Base-by-base conservation (phyloP, 2,113 vertebrate genomes). In the Hippocampus comes region DNA sequence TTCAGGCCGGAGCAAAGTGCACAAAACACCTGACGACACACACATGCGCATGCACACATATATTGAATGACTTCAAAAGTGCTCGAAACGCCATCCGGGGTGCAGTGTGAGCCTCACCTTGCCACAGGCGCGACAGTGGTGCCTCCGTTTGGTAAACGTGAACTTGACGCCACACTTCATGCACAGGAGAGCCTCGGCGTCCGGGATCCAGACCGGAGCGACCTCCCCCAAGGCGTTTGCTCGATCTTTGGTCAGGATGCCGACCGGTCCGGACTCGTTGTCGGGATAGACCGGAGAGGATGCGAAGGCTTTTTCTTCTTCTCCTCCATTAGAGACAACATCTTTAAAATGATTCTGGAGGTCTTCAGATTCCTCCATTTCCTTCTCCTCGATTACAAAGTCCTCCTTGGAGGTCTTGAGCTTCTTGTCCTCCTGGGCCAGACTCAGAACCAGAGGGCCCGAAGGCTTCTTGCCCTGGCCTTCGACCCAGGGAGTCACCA, bases 101-200 rank as follows among this genome's bases (percentile, higher is more conserved):
- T 18, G 56, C 9, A 9, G 11, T 60, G 15, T 5, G 48, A 2
- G 53, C 18, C 75, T 93, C 92, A 98, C 97, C 96, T 98, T 98
- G 61, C 97, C 97, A 83, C 97, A 99, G 12, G 97, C 97, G 80
- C 97, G 95, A 90, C 97, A 99, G 84, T 99, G 97, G 85, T 99
- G 97, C 78, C 97, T 95, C 85, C 97, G 94, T 92, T 96, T 98
- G 67, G 97, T 98, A 78, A 98, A 98, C 38, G 97, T 98, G 85
- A 99, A 99, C 91, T 94, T 96, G 83, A 94, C 92, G 83, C 96
- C 94, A 69, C 97, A 99, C 90, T 97, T 98, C 97, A 98, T 99
- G 91, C 97, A 99, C 79, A 95, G 95, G 79, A 95, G 95, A 43
- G 97, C 97, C 88, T 99, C 95, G 77, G 95, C 94, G 89, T 99